These are phyloP conservation scores for Neuroterus valhalla DNA, from an alignment of 1,140 invertebrate genomes.

Conservation along the genomic window DNA sequence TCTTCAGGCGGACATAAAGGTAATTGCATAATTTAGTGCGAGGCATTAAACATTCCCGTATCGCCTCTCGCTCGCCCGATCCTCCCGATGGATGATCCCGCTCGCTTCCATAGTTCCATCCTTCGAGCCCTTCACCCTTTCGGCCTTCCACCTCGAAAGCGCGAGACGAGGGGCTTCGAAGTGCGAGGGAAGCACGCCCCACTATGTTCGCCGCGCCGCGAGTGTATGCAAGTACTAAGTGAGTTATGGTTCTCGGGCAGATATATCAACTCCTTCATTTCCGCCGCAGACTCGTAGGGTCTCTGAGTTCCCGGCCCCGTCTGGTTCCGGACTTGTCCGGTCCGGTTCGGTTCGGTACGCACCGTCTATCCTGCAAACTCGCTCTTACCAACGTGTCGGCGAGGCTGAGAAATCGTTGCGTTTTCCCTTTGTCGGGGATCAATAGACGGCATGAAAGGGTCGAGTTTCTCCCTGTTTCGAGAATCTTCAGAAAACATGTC, in stretches of 20 bases:
- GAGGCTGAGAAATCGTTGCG: neutral
- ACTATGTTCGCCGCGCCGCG: slow-evolving; percentile 20
- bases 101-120: slow-evolving; percentile 1
- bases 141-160: slow-evolving; percentile 16
- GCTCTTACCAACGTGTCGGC: no score
- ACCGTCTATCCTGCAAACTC: neutral
- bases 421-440: slow-evolving; percentile 16
- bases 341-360: slow-evolving; percentile 5
- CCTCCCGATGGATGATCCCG: slow-evolving; percentile 30
- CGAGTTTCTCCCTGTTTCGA: slow-evolving; percentile 22
- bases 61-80: slow-evolving; percentile 35
- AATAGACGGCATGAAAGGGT: neutral
- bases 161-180: slow-evolving; percentile 24
- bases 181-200: slow-evolving; percentile 31
- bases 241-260: slow-evolving; percentile 69
- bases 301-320: neutral
- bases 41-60: slow-evolving; percentile 35
- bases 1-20: slow-evolving; percentile 45
- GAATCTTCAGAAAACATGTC: slow-evolving; percentile 7
- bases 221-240: slow-evolving; percentile 66
- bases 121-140: slow-evolving; percentile 11
- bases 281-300: slow-evolving; percentile 52
- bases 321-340: slow-evolving; percentile 21
- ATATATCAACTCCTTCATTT: slow-evolving; percentile 73
- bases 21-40: slow-evolving; percentile 49